Conservation (phyloP, 1,140 invertebrate genomes). For the Temnothorax nylanderi region DNA sequence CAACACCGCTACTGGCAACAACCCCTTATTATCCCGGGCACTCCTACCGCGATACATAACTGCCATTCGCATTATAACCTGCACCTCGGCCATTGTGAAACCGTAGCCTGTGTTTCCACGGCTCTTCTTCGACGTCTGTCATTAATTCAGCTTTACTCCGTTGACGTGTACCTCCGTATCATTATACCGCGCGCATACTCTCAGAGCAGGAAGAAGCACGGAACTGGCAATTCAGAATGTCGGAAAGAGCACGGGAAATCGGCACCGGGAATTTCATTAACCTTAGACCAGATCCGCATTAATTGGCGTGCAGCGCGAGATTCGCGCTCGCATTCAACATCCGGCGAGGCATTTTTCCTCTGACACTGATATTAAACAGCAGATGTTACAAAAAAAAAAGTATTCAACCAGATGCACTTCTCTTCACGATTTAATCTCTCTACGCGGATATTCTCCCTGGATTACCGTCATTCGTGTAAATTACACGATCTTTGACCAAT, state of each 20-base stretch:
- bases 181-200: slow-evolving; percentile 54
- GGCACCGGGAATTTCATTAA: slow-evolving; percentile 58
- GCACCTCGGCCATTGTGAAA: slow-evolving; percentile 73
- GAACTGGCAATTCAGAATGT: slow-evolving; percentile 60
- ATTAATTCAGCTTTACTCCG: slow-evolving; percentile 74
- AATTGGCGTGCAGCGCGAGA: slow-evolving; percentile 29
- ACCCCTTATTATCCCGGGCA: slow-evolving; percentile 74
- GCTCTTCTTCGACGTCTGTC: slow-evolving; percentile 73
- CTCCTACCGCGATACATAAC: slow-evolving; percentile 72
- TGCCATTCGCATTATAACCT: slow-evolving; percentile 68
- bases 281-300: slow-evolving; percentile 48
- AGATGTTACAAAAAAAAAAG: not conserved
- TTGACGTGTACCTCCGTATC: slow-evolving; percentile 66
- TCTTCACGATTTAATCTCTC: not conserved
- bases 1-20: slow-evolving; percentile 73
- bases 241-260: slow-evolving; percentile 63
- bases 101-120: slow-evolving; percentile 70
- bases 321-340: slow-evolving; percentile 12
- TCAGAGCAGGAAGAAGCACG: slow-evolving; percentile 45
- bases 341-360: not conserved
- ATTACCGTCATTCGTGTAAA: slow-evolving; percentile 10
- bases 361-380: slow-evolving; percentile 20
- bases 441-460: not conserved
- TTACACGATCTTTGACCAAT: not conserved
- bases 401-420: not conserved